Percentiles rank a stretch among this genome's conserved stretches.
These are phyloP conservation scores for Lasioglossum figueresi DNA, from an alignment of 2,888 invertebrate genomes.

Conservation along the genomic window DNA sequence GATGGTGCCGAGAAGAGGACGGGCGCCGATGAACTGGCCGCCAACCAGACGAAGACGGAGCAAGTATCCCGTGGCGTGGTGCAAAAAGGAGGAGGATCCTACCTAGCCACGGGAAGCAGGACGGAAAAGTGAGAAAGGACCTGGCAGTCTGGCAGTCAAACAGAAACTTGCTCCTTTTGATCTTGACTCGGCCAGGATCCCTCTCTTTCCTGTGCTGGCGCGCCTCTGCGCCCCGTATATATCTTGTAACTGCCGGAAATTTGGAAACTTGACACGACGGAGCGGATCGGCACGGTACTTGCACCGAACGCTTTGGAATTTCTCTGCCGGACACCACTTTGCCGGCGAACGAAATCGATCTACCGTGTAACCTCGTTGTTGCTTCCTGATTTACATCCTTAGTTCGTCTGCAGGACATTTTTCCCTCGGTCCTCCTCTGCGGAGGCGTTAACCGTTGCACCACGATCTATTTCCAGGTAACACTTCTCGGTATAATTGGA, in stretches of 20 bases:
- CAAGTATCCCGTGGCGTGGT: conserved; percentile 21
- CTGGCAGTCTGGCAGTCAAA: conserved; percentile 65
- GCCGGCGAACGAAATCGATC: conserved; percentile 60
- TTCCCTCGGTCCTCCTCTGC: background rate
- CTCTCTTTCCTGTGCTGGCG: conserved; percentile 31
- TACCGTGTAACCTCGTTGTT: conserved; percentile 57
- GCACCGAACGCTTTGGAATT: conserved; percentile 65
- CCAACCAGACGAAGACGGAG: background rate
- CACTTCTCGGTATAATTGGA: no score
- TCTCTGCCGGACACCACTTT: conserved; percentile 63
- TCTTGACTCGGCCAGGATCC: conserved; percentile 49
- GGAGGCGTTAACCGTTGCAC: background rate
- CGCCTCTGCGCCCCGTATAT: conserved; percentile 48
- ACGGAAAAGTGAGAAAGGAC: conserved; percentile 63
- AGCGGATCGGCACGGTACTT: conserved; percentile 60
- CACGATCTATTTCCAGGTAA: no score
- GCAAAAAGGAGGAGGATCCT: conserved; percentile 29
- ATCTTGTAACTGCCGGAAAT: conserved; percentile 75
- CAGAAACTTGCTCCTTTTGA: conserved; percentile 72
- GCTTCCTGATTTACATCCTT: conserved; percentile 18
- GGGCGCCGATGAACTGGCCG: background rate
- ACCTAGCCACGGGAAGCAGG: conserved; percentile 16
- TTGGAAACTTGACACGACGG: conserved; percentile 78
- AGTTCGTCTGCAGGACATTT: background rate
- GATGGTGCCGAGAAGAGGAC: conserved; percentile 14